Base-by-base conservation (phyloP, 2,113 vertebrate species). In the Mobula hypostoma region DNA sequence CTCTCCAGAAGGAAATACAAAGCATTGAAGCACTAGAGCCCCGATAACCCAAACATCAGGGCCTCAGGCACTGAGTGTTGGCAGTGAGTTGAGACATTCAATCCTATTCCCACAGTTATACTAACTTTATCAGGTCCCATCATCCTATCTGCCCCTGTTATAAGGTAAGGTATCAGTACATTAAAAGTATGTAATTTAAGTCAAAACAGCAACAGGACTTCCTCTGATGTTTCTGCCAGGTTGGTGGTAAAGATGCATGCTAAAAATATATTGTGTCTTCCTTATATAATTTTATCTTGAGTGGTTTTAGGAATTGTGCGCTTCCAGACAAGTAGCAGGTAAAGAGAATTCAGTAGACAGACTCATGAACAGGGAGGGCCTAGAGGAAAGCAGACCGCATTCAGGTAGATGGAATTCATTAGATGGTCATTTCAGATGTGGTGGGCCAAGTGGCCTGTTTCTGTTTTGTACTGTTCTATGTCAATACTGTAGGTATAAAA, bases 41-140 rank as follows among this genome's bases (percentile, higher is more conserved):
- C 85, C 17, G 29, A 63, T 68, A 90, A 90, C 61, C 85, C 85
- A 90, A 66, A 90, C 61, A 90, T 32, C 85, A 90, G 61, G 63
- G 61, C 85, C 85, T 17, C 29, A 36, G 85, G 85, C 85, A 66
- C 61, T 29, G 63, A 63, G 61, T 8, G 85, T 68, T n/a, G 63
- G 61, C 85, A 68, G 29, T 90, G 61, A 68, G 61, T 61, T 90
- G 85, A 68, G 85, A 32, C 29, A 90, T 90, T n/a, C 61, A 66
- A n/a, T 14, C 63, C 61, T 90, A 90, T 90, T 90, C 83, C 56
- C 85, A 90, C 85, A 90, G 58, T 66, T n/a, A 11, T 66, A 90
- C 61, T 36, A 32, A 32, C 85, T 15, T 32, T 66, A 90, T n/a
- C 85, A 90, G 85, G 0, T 32, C 14, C 63, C 66, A 90, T 90